Percentiles rank a stretch among this genome's conserved stretches.
Conservation (phyloP, 1,140 invertebrate species). For the Lepeophtheirus salmonis region DNA sequence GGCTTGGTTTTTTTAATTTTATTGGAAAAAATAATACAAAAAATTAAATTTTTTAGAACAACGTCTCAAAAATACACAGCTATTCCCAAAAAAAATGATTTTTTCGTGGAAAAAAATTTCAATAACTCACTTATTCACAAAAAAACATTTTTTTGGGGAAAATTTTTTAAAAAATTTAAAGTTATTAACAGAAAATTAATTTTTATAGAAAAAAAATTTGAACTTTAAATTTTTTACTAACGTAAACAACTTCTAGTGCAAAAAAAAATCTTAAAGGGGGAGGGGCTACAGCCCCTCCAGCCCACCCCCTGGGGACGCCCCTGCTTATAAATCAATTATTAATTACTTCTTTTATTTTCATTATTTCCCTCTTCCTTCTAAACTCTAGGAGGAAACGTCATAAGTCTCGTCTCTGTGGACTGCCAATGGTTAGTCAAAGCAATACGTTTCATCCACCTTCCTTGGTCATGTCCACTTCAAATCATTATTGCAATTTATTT, state of each 20-base stretch:
- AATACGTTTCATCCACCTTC: constrained; percentile 10
- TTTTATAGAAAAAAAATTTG: too few relatives aligned
- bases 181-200: too few relatives aligned
- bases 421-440: background rate
- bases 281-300: too few relatives aligned
- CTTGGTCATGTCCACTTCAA: constrained; percentile 4
- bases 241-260: background rate
- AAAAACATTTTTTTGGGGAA: too few relatives aligned
- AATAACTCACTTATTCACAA: too few relatives aligned
- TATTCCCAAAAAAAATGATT: background rate
- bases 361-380: too few relatives aligned
- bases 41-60: background rate
- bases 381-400: background rate
- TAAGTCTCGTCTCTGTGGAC: constrained; percentile 3
- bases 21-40: too few relatives aligned
- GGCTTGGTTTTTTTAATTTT: too few relatives aligned
- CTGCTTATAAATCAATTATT: background rate
- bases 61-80: background rate
- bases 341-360: too few relatives aligned
- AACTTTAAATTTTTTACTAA: background rate
- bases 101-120: too few relatives aligned
- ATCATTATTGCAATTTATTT: background rate
- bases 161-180: too few relatives aligned
- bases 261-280: background rate
- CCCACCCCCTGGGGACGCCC: background rate